Conservation (phyloP, 2,797 vertebrate species). For the Spea hammondii region DNA sequence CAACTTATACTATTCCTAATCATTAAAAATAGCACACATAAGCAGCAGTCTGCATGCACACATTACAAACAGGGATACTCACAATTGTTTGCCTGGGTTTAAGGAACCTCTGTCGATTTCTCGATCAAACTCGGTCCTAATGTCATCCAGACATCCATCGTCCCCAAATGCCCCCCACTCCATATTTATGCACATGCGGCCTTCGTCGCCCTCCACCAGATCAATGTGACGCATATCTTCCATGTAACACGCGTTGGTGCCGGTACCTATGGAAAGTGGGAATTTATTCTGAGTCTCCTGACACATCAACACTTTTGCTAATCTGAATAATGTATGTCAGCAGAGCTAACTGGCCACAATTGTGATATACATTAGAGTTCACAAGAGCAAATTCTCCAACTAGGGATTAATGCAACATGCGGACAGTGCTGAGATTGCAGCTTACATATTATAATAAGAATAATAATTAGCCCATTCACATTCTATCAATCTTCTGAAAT, state of each 20-base stretch:
- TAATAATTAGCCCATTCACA: too few species aligned
- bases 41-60: neutral
- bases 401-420: too few species aligned
- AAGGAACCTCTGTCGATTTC: conserved; percentile 92
- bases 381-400: too few species aligned
- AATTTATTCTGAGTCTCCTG: rapidly evolving
- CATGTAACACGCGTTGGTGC: conserved; percentile 97
- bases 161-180: conserved; percentile 97
- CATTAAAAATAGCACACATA: neutral
- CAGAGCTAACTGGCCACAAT: too few species aligned
- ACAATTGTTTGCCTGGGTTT: conserved; percentile 94
- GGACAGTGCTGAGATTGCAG: too few species aligned
- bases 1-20: too few species aligned
- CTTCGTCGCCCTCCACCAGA: conserved; percentile 88
- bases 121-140: conserved; percentile 84
- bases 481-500: too few species aligned
- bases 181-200: conserved; percentile 94
- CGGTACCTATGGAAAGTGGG: conserved; percentile 73
- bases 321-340: too few species aligned
- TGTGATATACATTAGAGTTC: too few species aligned
- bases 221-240: conserved; percentile 95
- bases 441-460: too few species aligned
- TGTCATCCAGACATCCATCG: conserved; percentile 78
- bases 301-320: too few species aligned
- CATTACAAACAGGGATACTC: conserved; percentile 61